These are phyloP conservation scores for Zapus hudsonius DNA, from an alignment of 2,113 vertebrate genomes.

Conservation along the genomic window DNA sequence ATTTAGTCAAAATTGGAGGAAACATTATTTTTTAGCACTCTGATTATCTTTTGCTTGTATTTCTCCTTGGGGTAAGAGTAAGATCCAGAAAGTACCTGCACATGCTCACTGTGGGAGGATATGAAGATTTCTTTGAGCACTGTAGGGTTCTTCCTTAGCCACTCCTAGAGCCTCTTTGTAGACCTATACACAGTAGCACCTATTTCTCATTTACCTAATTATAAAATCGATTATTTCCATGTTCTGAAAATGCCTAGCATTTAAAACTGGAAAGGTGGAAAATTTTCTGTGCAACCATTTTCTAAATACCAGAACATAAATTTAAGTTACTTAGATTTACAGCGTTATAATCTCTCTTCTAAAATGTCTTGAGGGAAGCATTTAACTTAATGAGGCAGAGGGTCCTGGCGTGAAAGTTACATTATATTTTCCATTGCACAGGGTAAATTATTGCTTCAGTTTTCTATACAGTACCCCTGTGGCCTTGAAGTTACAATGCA, in stretches of 20 bases:
- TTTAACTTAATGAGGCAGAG: conserved; percentile 74
- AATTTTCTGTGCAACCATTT: conserved; percentile 37
- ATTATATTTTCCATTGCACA: conserved; percentile 64
- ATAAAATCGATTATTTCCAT: conserved; percentile 22
- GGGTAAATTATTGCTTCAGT: conserved; percentile 69
- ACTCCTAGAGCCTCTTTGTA: conserved; percentile 1
- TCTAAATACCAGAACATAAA: conserved; percentile 26
- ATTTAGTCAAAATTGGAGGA: not conserved
- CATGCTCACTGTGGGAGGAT: not conserved
- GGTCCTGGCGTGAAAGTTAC: conserved; percentile 53
- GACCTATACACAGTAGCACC: not conserved
- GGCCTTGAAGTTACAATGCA: conserved; percentile 64
- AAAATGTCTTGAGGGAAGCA: conserved; percentile 62
- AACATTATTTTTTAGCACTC: not conserved
- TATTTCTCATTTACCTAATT: conserved; percentile 9
- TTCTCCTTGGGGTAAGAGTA: not conserved
- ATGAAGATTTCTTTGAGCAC: not conserved
- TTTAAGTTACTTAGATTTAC: conserved; percentile 69
- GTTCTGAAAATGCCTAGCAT: conserved; percentile 21
- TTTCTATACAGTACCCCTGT: conserved; percentile 63
- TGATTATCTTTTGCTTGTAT: conserved; percentile 36
- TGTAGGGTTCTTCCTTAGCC: not conserved
- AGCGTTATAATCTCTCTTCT: conserved; percentile 42
- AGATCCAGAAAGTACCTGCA: conserved; percentile 27
- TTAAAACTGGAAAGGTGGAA: conserved; percentile 31